These are phyloP conservation scores for Zaprionus taronus DNA, from an alignment of 1,140 invertebrate genomes.

Conservation along the genomic window DNA sequence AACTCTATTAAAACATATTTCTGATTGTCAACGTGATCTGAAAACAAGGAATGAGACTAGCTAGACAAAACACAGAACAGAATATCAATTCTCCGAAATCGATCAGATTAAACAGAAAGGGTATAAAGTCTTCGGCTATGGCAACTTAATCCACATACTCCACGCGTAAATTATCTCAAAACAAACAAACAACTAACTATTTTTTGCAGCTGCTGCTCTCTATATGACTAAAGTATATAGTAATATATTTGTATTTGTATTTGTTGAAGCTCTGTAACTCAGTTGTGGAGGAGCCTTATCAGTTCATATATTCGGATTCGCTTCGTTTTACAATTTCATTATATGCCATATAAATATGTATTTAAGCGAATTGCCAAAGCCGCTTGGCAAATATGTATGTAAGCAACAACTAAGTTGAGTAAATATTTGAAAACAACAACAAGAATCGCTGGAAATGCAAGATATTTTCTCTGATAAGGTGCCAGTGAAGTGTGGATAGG, in stretches of 20 bases:
- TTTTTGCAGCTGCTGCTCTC: background rate
- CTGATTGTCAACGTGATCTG: background rate
- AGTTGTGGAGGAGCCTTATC: conserved; percentile 46
- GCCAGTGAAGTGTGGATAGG: conserved; percentile 19
- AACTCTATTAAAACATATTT: background rate
- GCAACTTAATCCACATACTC: background rate
- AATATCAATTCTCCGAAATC: background rate
- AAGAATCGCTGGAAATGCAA: conserved; percentile 11
- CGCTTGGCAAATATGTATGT: conserved; percentile 31
- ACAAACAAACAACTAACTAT: background rate
- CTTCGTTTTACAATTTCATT: conserved; percentile 22
- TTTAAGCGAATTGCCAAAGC: conserved; percentile 23
- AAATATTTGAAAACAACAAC: conserved; percentile 62
- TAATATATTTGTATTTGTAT: background rate
- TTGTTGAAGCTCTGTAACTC: conserved; percentile 15
- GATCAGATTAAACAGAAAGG: background rate
- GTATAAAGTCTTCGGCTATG: background rate
- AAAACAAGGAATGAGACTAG: background rate
- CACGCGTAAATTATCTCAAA: background rate
- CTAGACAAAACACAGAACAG: background rate
- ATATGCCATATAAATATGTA: conserved; percentile 25
- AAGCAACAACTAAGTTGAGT: conserved; percentile 15
- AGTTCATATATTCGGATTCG: conserved; percentile 43
- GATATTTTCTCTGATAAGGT: conserved; percentile 43
- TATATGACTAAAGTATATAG: conserved; percentile 1